phyloP scores from a whole-genome alignment of 2,888 invertebrate genomes.

The Caenorhabditis virilis region DNA sequence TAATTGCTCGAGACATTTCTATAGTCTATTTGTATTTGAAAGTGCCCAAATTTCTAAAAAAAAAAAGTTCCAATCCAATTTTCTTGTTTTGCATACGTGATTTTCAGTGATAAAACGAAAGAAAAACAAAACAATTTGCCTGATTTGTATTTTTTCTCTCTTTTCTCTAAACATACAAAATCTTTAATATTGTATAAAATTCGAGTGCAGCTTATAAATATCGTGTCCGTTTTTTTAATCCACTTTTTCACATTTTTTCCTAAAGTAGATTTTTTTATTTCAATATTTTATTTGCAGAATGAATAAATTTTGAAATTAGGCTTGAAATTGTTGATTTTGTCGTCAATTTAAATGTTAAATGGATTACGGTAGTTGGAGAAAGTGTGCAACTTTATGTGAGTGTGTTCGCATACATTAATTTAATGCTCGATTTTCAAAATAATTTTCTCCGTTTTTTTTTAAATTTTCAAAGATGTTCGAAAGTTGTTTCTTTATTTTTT shows the following conservation, averaged over 20 bases:
- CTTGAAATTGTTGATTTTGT: too few relatives aligned
- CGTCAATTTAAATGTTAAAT: neutral
- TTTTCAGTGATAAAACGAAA: neutral
- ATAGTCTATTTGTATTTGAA: too few relatives aligned
- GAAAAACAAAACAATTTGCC: neutral
- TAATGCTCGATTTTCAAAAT: too few relatives aligned
- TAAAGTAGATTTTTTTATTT: neutral
- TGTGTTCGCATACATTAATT: too few relatives aligned
- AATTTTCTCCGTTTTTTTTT: neutral
- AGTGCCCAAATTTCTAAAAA: too few relatives aligned
- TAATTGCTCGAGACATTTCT: too few relatives aligned
- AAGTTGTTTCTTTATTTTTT: neutral
- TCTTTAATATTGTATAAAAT: conserved; percentile 18
- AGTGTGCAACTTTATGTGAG: too few relatives aligned
- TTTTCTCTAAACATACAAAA: neutral
- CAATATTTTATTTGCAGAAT: too few relatives aligned
- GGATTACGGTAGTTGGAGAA: neutral
- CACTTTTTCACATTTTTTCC: neutral
- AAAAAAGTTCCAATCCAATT: neutral
- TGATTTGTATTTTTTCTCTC: neutral
- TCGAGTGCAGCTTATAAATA: conserved; percentile 12
- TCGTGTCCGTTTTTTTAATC: conserved; percentile 7
- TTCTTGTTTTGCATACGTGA: neutral
- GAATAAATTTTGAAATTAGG: too few relatives aligned
- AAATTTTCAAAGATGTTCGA: neutral